Percentiles rank a stretch among this genome's conserved stretches.
Evolutionary conservation across 37 sponge, comb jelly and placozoan species (phyloP).

Genomic region (Hexactinellida sp.): DNA sequence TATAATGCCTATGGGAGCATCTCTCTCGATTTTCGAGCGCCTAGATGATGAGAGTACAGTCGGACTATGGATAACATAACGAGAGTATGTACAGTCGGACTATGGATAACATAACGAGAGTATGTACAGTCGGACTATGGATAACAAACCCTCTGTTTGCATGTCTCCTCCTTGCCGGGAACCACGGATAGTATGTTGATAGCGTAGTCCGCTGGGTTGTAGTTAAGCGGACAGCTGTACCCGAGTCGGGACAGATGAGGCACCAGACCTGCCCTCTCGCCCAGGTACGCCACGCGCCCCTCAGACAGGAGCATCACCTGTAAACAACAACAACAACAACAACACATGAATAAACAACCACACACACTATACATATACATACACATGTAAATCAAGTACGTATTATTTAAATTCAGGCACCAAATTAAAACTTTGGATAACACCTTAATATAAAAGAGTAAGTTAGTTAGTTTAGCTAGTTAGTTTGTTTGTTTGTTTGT

Average conservation of each 20-base stretch:
- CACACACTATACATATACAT: background rate
- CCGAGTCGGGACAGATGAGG: constrained; percentile 20
- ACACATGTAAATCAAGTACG: too few relatives aligned
- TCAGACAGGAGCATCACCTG: constrained; percentile 26
- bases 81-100: too few relatives aligned
- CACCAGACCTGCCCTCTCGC: constrained; percentile 4
- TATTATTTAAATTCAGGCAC: too few relatives aligned
- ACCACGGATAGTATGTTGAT: constrained; percentile 31
- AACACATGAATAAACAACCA: background rate
- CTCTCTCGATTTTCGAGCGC: too few relatives aligned
- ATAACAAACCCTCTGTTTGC: constrained; percentile 22
- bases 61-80: too few relatives aligned
- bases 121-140: too few relatives aligned
- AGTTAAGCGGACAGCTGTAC: constrained; percentile 36
- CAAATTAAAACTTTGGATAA: too few relatives aligned
- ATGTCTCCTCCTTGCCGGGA: constrained; percentile 31
- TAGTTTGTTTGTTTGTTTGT: background rate
- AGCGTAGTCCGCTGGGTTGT: constrained; percentile 37
- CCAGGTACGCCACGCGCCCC: constrained; percentile 24
- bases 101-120: too few relatives aligned
- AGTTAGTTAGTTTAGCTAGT: background rate
- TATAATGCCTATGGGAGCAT: too few relatives aligned
- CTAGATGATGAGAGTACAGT: too few relatives aligned
- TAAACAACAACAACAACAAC: background rate
- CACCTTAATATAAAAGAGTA: too few relatives aligned